Evolutionary conservation across 2,888 invertebrate species (phyloP).

Genomic region (Acleris laterana): DNA sequence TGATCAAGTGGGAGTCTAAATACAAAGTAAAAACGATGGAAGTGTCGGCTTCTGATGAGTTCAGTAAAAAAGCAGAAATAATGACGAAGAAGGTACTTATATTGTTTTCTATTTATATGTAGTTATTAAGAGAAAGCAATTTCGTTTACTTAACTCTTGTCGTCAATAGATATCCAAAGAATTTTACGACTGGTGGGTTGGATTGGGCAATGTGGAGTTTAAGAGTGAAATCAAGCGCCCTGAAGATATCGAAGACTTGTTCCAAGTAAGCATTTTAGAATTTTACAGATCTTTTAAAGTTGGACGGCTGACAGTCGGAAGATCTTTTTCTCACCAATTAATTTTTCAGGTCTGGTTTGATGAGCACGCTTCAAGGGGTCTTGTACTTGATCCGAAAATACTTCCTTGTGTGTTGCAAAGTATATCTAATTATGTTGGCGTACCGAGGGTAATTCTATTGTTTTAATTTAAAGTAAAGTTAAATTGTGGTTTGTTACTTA

Average conservation of each 20-base stretch:
- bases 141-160: slow-evolving; percentile 8
- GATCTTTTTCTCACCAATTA: neutral
- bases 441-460: slow-evolving; percentile 55
- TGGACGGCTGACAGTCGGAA: neutral
- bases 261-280: slow-evolving; percentile 65
- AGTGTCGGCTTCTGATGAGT: slow-evolving; percentile 77
- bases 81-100: slow-evolving; percentile 64
- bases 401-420: slow-evolving; percentile 72
- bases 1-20: slow-evolving; percentile 80
- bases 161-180: slow-evolving; percentile 77
- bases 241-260: slow-evolving; percentile 82
- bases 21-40: slow-evolving; percentile 73
- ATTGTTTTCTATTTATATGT: neutral
- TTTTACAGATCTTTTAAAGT: neutral
- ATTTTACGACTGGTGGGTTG: slow-evolving; percentile 83
- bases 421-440: slow-evolving; percentile 62
- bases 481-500: too few relatives aligned
- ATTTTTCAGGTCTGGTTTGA: slow-evolving; percentile 75
- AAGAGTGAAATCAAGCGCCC: slow-evolving; percentile 78
- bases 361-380: slow-evolving; percentile 72
- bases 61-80: slow-evolving; percentile 76
- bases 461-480: too few relatives aligned
- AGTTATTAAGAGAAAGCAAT: neutral
- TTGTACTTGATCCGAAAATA: slow-evolving; percentile 71
- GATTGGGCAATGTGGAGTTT: slow-evolving; percentile 75